Base-by-base conservation (phyloP, 2,888 invertebrate species). In the Melanophora roralis region DNA sequence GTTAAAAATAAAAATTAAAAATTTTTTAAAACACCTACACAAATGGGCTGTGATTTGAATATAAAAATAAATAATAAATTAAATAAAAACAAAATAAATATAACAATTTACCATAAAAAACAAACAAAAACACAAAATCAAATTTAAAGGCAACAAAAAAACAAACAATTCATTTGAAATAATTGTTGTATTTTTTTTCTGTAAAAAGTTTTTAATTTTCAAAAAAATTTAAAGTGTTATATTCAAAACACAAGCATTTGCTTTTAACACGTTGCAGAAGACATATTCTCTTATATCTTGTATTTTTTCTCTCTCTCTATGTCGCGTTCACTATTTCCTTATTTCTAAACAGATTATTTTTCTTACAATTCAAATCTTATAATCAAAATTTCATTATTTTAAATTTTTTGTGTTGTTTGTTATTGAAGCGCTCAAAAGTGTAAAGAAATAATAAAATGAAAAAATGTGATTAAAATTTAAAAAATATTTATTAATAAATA, bases 11-110 rank as follows among this genome's bases (percentile, higher is more conserved):
- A 45, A 62, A 67, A 76, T 69, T 71, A 59, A 65, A 78, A 75
- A 73, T 36, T 45, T 47, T 27, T 57, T 75, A 47, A 80, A 82
- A 81, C 51, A 81, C 76, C 62, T 78, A 81, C 78, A 81, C 78
- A 78, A 82, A 83, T 83, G 82, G 83, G 83, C 83, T 83, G 83
- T 83, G 83, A 83, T 83, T 83, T 82, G 83, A 81, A 83, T 81
- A 80, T 53, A 47, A 34, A 65, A 53, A 76, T 72, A 78, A 60
- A 77, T 62, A 65, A 77, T 74, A 53, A 81, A 51, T 62, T 49
- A 74, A 60, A 75, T 71, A 74, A 77, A 68, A 57, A 69, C 5
- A 1, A 53, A 69, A 64, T 71, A 72, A 72, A 82, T 57, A 72
- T 59, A 65, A 71, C 21, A 62, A 57, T 27, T 27, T 27, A 27